Evolutionary conservation across 2,888 invertebrate species (phyloP).

Genomic region (Diachrysia chrysitis): DNA sequence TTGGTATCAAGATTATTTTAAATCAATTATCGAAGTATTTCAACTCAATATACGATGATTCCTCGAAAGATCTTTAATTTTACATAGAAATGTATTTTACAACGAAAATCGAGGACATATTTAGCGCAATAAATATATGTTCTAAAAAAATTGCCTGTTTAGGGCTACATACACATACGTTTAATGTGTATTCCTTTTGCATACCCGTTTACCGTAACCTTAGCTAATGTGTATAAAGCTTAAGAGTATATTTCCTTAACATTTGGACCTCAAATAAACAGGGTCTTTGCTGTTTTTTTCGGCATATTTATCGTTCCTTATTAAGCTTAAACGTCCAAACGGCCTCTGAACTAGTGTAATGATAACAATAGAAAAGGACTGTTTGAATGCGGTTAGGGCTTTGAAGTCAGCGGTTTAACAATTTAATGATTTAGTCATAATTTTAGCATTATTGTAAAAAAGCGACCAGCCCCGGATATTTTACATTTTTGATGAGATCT

Average conservation of each 20-base stretch:
- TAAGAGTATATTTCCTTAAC: constrained; percentile 18
- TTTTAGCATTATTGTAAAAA: no score
- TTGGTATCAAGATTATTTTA: no score
- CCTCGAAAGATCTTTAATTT: no score
- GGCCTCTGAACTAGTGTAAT: constrained; percentile 55
- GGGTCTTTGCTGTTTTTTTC: constrained; percentile 41
- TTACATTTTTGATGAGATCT: no score
- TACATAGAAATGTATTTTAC: no score
- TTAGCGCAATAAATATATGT: no score
- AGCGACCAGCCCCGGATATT: no score
- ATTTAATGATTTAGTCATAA: background rate
- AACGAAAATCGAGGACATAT: no score
- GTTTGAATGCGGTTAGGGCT: constrained; percentile 39
- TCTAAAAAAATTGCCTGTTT: background rate
- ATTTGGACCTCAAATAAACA: constrained; percentile 32
- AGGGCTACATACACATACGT: constrained; percentile 21
- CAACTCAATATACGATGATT: no score
- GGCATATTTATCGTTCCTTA: constrained; percentile 59
- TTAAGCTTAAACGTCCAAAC: constrained; percentile 57
- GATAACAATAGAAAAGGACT: constrained; percentile 57
- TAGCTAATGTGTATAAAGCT: constrained; percentile 18
- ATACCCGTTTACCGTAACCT: constrained; percentile 9
- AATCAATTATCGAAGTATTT: no score
- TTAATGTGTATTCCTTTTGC: background rate
- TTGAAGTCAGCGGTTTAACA: background rate